Base-by-base conservation (phyloP, 2,797 vertebrate genomes). In the Peromyscus nudipes region DNA sequence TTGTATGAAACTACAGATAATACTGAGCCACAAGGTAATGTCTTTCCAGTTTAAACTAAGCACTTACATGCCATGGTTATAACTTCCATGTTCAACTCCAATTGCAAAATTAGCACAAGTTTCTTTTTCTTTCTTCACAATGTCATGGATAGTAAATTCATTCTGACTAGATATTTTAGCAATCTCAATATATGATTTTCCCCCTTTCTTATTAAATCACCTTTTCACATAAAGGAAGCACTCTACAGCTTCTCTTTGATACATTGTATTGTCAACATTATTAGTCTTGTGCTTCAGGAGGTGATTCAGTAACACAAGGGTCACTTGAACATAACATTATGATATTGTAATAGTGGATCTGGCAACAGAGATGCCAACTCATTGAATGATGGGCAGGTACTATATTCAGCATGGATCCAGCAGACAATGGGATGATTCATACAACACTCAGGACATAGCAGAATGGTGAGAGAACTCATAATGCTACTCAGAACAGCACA, bases 181-280 rank as follows among this genome's bases (percentile, higher is more conserved):
- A 82, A 19, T 21, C 40, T 81, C 43, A 37, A 25, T 25, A 37
- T 80, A 62, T 62, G 29, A 31, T 46, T 81, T 52, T 31, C 60
- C 10, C n/a, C 57, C 27, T 62, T 89, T 57, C 86, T 55, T 94
- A 83, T 40, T 81, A 71, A 80, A 69, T 69, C 25, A 64, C 25
- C 25, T 65, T 89, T 92, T 49, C 40, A 94, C 40, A 71, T 29
- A 81, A 71, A 80, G 75, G 23, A 87, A 88, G 62, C 75, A 80
- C 37, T 69, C 27, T 29, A 37, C 4, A 71, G 65, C 43, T 64
- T 89, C 55, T 64, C 85, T 88, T 23, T 82, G 67, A 43, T 40
- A 52, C 37, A 82, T 52, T 11, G 19, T 60, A 89, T 40, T 64
- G 40, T 75, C 77, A 52, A 4, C 19, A 75, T 94, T 57, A 89